phyloP scores from a whole-genome alignment of 2,888 invertebrate species.

The Dendrolimus houi region DNA sequence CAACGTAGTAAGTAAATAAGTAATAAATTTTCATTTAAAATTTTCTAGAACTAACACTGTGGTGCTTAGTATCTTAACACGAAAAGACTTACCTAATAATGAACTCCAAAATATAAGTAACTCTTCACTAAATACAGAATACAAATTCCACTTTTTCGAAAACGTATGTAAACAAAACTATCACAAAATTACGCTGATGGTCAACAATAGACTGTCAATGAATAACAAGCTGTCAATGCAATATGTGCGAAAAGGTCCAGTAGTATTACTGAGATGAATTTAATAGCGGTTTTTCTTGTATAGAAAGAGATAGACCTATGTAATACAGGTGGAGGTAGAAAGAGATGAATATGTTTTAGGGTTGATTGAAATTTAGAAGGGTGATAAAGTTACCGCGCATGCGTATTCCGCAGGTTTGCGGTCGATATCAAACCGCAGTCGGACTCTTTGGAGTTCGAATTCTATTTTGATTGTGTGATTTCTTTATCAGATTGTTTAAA shows the following conservation, averaged over 20 bases:
- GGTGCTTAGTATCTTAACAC: too few relatives aligned
- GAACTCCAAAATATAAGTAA: too few relatives aligned
- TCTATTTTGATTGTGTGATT: neutral
- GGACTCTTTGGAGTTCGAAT: neutral
- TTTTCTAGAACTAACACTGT: too few relatives aligned
- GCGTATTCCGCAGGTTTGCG: conserved; percentile 18
- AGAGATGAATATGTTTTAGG: conserved; percentile 8
- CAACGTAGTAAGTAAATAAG: too few relatives aligned
- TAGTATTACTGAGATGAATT: neutral
- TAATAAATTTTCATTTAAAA: too few relatives aligned
- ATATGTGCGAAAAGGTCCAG: neutral
- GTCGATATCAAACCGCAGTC: conserved; percentile 10
- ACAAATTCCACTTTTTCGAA: neutral
- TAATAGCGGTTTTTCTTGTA: neutral
- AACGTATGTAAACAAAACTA: neutral
- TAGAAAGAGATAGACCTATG: neutral
- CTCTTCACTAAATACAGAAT: neutral
- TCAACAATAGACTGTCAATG: neutral
- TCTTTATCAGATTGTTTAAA: too few relatives aligned
- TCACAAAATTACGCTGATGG: neutral
- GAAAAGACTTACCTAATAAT: too few relatives aligned
- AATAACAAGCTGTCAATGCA: neutral
- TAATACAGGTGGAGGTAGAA: conserved; percentile 3
- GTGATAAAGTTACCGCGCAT: conserved; percentile 13
- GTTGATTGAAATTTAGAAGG: conserved; percentile 7